Percentiles rank a stretch among this genome's conserved stretches.
phyloP scores from a whole-genome alignment of 2,888 invertebrate species.

The Epistrophella euchroma region DNA sequence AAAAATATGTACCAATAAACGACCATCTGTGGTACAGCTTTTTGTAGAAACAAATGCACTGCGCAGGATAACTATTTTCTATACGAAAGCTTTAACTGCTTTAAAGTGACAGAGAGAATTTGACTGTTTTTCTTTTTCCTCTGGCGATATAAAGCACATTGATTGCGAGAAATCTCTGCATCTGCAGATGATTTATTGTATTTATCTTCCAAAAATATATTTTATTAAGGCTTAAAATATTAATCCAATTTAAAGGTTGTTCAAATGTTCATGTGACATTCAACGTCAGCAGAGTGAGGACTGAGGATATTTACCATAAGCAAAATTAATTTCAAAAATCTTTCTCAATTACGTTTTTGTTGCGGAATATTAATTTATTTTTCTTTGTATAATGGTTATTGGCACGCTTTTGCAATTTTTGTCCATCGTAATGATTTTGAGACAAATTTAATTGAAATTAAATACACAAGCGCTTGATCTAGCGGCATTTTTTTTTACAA shows the following conservation, averaged over 20 bases:
- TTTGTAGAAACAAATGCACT: slow-evolving; percentile 7
- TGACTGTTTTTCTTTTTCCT: neutral
- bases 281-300: neutral
- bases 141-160: neutral
- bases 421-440: neutral
- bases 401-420: neutral
- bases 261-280: slow-evolving; percentile 13
- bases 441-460: slow-evolving; percentile 41
- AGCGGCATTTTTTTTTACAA: too few relatives aligned
- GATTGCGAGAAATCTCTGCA: slow-evolving; percentile 19
- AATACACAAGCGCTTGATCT: neutral
- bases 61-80: slow-evolving; percentile 21
- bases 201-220: slow-evolving; percentile 20
- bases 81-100: slow-evolving; percentile 7
- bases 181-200: slow-evolving; percentile 7
- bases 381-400: neutral
- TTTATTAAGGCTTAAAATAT: slow-evolving; percentile 6
- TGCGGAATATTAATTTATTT: slow-evolving; percentile 1
- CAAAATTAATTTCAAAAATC: neutral
- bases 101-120: neutral
- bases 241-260: slow-evolving; percentile 13
- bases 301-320: neutral
- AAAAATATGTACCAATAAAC: too few relatives aligned
- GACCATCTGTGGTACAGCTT: neutral
- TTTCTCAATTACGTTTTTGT: neutral